Evolutionary conservation across 2,797 vertebrate species (phyloP).

Genomic region (Tadarida brasiliensis): DNA sequence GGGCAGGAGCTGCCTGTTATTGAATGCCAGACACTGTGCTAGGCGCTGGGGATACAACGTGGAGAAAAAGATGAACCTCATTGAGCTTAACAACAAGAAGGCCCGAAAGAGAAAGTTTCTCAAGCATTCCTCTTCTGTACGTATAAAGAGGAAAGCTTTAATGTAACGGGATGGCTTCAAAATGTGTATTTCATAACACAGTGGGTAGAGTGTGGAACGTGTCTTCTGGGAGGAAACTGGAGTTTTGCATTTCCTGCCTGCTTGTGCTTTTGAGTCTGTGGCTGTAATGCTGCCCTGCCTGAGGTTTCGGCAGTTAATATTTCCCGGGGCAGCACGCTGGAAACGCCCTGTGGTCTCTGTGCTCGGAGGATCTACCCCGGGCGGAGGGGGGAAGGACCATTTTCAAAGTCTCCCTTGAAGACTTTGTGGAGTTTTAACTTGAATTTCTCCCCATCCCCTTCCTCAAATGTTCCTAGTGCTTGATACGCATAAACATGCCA

Average conservation of each 20-base stretch:
- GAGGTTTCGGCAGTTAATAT: conserved; percentile 53
- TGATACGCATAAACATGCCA: conserved; percentile 80
- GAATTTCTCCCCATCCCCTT: conserved; percentile 69
- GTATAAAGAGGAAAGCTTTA: conserved; percentile 27
- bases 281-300: neutral
- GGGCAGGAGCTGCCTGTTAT: neutral
- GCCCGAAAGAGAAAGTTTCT: neutral
- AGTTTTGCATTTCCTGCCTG: conserved; percentile 72
- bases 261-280: conserved; percentile 65
- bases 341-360: conserved; percentile 17
- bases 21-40: neutral
- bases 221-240: conserved; percentile 68
- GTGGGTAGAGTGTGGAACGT: neutral
- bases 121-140: neutral
- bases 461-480: conserved; percentile 71
- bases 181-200: conserved; percentile 38
- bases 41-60: neutral
- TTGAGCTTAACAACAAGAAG: neutral
- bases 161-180: conserved; percentile 11
- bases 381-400: neutral
- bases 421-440: conserved; percentile 73
- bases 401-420: conserved; percentile 66
- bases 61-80: neutral
- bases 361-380: neutral
- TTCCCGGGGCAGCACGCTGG: conserved; percentile 57